phyloP scores from a whole-genome alignment of 2,888 invertebrate genomes.

The Drepana falcataria region DNA sequence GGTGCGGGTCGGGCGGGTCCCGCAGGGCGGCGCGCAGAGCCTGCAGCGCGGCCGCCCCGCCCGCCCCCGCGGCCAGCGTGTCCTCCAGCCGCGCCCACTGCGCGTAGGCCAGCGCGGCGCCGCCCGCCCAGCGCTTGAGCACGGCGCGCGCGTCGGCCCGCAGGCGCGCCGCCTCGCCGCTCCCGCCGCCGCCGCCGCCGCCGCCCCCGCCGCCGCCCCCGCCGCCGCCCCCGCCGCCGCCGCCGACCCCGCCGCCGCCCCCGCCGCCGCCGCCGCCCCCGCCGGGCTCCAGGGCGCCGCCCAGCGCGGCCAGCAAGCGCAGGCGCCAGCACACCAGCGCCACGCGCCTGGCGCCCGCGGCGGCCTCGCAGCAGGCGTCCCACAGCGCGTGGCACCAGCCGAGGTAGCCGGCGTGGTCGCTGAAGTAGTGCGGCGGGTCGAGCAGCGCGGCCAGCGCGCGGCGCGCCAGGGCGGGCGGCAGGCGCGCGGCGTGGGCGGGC shows the following conservation, averaged over 20 bases:
- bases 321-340: slow-evolving; percentile 58
- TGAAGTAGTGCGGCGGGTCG: slow-evolving; percentile 56
- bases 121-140: slow-evolving; percentile 22
- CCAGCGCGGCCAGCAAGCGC: slow-evolving; percentile 53
- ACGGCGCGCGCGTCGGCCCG: slow-evolving; percentile 26
- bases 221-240: slow-evolving; percentile 19
- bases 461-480: slow-evolving; percentile 12
- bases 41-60: slow-evolving; percentile 17
- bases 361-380: slow-evolving; percentile 41
- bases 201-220: slow-evolving; percentile 17
- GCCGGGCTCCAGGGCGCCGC: slow-evolving; percentile 24
- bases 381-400: slow-evolving; percentile 42
- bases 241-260: too few species aligned
- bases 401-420: slow-evolving; percentile 38
- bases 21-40: slow-evolving; percentile 25
- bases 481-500: slow-evolving; percentile 22
- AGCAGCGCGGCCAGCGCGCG: slow-evolving; percentile 29
- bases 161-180: slow-evolving; percentile 23
- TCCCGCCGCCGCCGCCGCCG: slow-evolving; percentile 9
- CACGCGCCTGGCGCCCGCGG: slow-evolving; percentile 24
- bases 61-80: slow-evolving; percentile 18
- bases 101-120: slow-evolving; percentile 35
- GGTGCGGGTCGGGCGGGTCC: slow-evolving; percentile 11
- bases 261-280: slow-evolving; percentile 20
- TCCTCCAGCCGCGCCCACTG: slow-evolving; percentile 47